Evolutionary conservation across 2,888 invertebrate species (phyloP).

Genomic region (Vanessa cardui): DNA sequence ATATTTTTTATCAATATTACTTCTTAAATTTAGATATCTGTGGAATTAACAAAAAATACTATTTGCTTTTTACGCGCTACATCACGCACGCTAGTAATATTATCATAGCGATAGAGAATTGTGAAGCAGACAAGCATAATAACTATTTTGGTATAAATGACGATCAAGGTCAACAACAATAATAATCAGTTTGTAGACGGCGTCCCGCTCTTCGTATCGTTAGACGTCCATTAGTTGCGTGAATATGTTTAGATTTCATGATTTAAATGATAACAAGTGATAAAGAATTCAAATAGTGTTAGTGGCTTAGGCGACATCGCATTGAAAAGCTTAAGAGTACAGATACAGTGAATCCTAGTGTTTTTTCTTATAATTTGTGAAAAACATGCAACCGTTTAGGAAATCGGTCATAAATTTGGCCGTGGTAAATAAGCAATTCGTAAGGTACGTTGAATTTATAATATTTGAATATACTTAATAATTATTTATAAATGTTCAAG

Average conservation of each 20-base stretch:
- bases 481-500: no score
- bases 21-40: no score
- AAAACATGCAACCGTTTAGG: not conserved
- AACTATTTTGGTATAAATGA: not conserved
- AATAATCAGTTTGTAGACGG: not conserved
- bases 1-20: no score
- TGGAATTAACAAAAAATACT: no score
- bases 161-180: not conserved
- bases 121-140: not conserved
- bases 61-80: no score
- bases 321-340: not conserved
- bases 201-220: not conserved
- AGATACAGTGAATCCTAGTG: not conserved
- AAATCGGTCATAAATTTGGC: not conserved
- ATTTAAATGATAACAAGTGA: not conserved
- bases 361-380: not conserved
- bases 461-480: no score
- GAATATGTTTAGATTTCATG: not conserved
- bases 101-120: not conserved
- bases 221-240: not conserved
- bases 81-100: no score
- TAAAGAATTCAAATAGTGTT: not conserved
- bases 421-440: constrained; percentile 5
- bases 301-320: not conserved
- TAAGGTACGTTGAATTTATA: not conserved